Evolutionary conservation across 2,888 invertebrate genomes (phyloP), one percentile per base, ranked within the genome.

Genomic region (Melanostoma scalare): DNA sequence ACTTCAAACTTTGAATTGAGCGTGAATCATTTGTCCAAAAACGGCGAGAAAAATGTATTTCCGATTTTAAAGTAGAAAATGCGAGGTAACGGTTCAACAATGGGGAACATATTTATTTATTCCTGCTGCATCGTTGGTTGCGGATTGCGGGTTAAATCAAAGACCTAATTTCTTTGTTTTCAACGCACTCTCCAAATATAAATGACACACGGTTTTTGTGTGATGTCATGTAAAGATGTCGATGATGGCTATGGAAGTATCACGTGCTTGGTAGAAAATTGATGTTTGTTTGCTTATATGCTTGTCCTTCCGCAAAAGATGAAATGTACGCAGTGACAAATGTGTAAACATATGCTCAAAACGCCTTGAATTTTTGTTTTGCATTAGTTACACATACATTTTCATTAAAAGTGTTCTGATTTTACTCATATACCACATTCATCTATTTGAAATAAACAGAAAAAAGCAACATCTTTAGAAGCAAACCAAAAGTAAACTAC

Each of bases 161-260:
- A 75, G 42, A 63, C 42, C 35, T 53, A 52, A 65, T 36, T 48
- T 31, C 33, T 42, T 30, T 60, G 60, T 44, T 77, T 20, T 20
- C 20, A 20, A 77, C 77, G 72, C 77, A 73, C 81, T 82, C 73
- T 82, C 44, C 77, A 72, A 68, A 77, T 82, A 77, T 10, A 61
- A 68, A 56, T 77, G 81, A 73, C 72, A 20, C 20, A 72, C 63
- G 61, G 48, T 77, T 82, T 67, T 20, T 53, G 72, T 82, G 42
- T 61, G 36, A 50, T 44, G 38, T 35, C 65, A 52, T 52, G 46
- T 44, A 58, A 65, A 56, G n/a, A 53, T 9, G 8, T 36, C 44
- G 35, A 46, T 75, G 38, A 6, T n/a, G 61, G 8, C 48, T 63
- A 50, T 50, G 38, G 38, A n/a, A 31, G 30, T 40, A 63, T 30